Evolutionary conservation across 92 coral and sea anemone species (phyloP).

Genomic region (Scolanthus callimorphus): DNA sequence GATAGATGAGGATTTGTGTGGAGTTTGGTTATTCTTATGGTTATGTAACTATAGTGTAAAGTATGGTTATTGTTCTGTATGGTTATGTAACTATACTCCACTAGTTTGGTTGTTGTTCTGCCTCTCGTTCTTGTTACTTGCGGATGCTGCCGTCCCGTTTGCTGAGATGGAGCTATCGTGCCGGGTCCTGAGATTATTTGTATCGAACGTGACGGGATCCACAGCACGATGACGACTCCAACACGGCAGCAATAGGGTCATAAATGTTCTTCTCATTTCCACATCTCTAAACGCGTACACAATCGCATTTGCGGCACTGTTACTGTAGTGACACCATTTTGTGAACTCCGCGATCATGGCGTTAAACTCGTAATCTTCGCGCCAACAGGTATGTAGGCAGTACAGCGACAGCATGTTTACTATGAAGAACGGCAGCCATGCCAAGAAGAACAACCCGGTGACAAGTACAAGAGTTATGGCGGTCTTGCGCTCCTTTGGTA

Average conservation of each 20-base stretch:
- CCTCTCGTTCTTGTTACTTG: no score
- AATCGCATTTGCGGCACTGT: slow-evolving; percentile 83
- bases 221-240: slow-evolving; percentile 1
- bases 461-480: slow-evolving; percentile 65
- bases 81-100: no score
- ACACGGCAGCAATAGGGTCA: slow-evolving; percentile 15
- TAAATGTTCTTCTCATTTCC: slow-evolving; percentile 65
- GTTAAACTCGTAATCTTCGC: slow-evolving; percentile 17
- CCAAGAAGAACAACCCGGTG: slow-evolving; percentile 71
- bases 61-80: no score
- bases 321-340: slow-evolving; percentile 88
- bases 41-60: no score
- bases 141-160: no score
- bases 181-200: slow-evolving; percentile 13
- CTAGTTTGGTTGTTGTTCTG: no score
- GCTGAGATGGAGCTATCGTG: slow-evolving; percentile 16
- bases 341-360: slow-evolving; percentile 50
- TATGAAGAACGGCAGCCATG: slow-evolving; percentile 77
- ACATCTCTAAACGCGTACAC: slow-evolving; percentile 82
- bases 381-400: slow-evolving; percentile 33
- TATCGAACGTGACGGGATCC: slow-evolving; percentile 1
- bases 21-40: no score
- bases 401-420: slow-evolving; percentile 45
- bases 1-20: no score
- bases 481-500: slow-evolving; percentile 70